Conservation (phyloP, 2,797 vertebrate genomes). For the Tenualosa ilisha region DNA sequence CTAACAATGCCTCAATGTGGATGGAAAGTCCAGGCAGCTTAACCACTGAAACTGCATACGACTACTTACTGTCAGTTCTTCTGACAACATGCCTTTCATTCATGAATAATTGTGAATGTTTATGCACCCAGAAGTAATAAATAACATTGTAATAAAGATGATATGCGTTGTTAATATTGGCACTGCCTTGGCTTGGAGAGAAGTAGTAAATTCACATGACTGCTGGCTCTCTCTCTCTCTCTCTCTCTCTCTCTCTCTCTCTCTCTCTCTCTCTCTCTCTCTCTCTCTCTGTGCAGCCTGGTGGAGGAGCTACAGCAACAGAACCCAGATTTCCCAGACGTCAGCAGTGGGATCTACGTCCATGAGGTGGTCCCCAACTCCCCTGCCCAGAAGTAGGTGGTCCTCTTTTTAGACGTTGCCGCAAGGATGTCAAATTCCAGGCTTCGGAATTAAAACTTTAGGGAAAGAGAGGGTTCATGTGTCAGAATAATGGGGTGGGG, state of each 20-base stretch:
- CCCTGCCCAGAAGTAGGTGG: constrained; percentile 86
- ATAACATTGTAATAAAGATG: constrained; percentile 10
- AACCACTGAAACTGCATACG: neutral
- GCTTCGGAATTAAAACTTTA: neutral
- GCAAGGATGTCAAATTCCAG: neutral
- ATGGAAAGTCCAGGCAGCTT: neutral
- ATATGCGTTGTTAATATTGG: constrained; percentile 8
- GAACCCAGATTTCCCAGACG: constrained; percentile 87
- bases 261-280: neutral
- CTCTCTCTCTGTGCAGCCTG: constrained; percentile 70
- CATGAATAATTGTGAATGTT: neutral
- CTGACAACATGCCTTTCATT: neutral
- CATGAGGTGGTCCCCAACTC: constrained; percentile 89
- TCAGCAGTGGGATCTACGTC: constrained; percentile 87
- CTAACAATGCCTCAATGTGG: neutral
- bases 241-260: constrained; percentile 28
- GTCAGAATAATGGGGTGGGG: neutral
- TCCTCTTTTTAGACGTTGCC: neutral
- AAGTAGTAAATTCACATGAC: neutral
- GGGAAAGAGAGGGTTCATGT: neutral
- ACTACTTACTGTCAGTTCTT: constrained; percentile 7
- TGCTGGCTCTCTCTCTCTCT: neutral
- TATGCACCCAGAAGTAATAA: neutral
- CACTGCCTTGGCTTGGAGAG: neutral
- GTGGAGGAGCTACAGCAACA: constrained; percentile 84